phyloP scores from a whole-genome alignment of 1,140 invertebrate species.

The Eurytemora carolleeae region DNA sequence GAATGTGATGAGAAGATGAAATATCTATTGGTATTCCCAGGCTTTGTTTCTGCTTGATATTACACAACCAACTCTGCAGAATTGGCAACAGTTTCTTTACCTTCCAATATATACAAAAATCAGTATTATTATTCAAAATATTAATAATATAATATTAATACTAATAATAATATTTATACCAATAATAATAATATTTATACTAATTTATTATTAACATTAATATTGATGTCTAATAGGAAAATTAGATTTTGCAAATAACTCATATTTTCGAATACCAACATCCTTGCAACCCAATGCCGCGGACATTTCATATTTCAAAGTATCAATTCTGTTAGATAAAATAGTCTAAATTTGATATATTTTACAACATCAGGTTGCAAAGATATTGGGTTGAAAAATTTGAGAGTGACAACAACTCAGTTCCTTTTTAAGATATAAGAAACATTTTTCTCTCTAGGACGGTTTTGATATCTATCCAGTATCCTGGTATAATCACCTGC shows the following conservation, averaged over 20 bases:
- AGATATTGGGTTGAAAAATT: too few relatives aligned
- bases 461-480: neutral
- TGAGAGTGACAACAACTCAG: neutral
- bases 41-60: neutral
- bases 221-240: neutral
- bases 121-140: too few relatives aligned
- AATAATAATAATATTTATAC: neutral
- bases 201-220: neutral
- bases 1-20: neutral
- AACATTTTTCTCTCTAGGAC: neutral
- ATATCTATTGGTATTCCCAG: neutral
- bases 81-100: neutral
- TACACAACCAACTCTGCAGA: neutral
- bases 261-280: neutral
- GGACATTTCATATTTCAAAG: too few relatives aligned
- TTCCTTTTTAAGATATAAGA: neutral
- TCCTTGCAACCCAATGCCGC: too few relatives aligned
- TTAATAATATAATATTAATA: too few relatives aligned
- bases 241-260: neutral
- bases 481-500: neutral
- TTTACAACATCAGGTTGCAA: too few relatives aligned
- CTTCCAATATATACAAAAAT: neutral
- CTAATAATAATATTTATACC: too few relatives aligned
- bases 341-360: too few relatives aligned
- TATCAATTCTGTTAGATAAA: too few relatives aligned